Conservation (phyloP, 2,113 vertebrate genomes). For the Oreochromis aureus region DNA sequence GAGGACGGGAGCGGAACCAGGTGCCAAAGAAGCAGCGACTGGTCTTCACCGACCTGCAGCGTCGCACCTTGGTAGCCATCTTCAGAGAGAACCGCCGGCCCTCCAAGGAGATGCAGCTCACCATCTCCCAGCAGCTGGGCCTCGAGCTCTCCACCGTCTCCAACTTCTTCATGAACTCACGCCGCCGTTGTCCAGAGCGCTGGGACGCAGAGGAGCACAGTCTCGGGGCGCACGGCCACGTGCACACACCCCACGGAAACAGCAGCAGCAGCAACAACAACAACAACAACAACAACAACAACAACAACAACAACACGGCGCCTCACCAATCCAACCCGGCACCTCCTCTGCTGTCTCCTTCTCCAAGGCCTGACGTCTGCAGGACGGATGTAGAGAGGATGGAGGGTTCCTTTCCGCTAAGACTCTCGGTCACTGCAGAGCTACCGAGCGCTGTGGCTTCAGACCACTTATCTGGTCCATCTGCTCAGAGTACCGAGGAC, state of each 20-base stretch:
- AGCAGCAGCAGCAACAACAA: neutral
- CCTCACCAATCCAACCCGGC: conserved; percentile 78
- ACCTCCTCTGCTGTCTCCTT: conserved; percentile 82
- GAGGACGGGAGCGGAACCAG: conserved; percentile 90
- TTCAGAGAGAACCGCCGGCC: conserved; percentile 98
- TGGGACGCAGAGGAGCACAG: conserved; percentile 75
- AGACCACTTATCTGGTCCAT: conserved; percentile 19
- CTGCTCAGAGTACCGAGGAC: conserved; percentile 11
- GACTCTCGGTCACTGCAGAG: neutral
- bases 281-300: conserved; percentile 34
- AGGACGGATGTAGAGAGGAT: neutral
- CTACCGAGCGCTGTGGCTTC: conserved; percentile 18
- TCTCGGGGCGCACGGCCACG: conserved; percentile 49
- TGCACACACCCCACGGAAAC: conserved; percentile 52
- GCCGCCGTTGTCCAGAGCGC: conserved; percentile 91
- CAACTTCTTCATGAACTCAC: conserved; percentile 99
- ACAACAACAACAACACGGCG: too few species aligned
- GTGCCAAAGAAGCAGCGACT: conserved; percentile 97
- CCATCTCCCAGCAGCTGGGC: conserved; percentile 97
- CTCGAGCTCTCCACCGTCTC: conserved; percentile 96
- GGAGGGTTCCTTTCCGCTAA: neutral
- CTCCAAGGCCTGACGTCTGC: conserved; percentile 86
- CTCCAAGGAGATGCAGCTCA: conserved; percentile 98
- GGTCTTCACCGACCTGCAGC: conserved; percentile 99
- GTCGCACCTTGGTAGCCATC: conserved; percentile 96